Conservation (phyloP, 2,888 invertebrate species). For the Seladonia tumulorum region DNA sequence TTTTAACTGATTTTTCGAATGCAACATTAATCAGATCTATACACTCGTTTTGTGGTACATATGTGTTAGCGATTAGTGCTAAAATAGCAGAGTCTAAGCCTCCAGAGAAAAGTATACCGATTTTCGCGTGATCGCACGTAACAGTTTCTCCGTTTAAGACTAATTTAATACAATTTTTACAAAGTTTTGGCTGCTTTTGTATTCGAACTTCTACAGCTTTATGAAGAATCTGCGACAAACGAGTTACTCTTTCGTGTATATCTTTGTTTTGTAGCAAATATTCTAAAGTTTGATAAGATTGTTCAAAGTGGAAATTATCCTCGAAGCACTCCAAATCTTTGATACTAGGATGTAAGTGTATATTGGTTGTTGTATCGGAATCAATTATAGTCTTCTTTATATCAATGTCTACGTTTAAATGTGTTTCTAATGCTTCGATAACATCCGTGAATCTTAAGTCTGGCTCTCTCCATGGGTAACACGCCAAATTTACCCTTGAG, state of each 20-base stretch:
- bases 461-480: constrained; percentile 84
- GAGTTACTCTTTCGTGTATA: constrained; percentile 84
- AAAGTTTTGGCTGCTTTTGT: constrained; percentile 87
- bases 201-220: constrained; percentile 87
- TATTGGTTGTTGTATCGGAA: constrained; percentile 16
- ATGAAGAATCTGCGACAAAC: constrained; percentile 85
- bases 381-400: constrained; percentile 73
- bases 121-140: constrained; percentile 85
- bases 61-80: constrained; percentile 91
- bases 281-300: constrained; percentile 83
- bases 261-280: constrained; percentile 82
- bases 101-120: constrained; percentile 96
- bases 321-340: constrained; percentile 71
- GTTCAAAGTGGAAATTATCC: constrained; percentile 72
- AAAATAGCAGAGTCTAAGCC: constrained; percentile 98
- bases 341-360: constrained; percentile 79
- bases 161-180: constrained; percentile 86
- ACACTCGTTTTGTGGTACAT: constrained; percentile 87
- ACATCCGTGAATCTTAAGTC: constrained; percentile 80
- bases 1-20: constrained; percentile 87
- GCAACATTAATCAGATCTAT: constrained; percentile 98
- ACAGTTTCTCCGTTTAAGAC: constrained; percentile 58
- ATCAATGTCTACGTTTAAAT: constrained; percentile 78
- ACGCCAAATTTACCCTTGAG: constrained; percentile 79
- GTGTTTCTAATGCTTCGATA: constrained; percentile 79